Conservation (phyloP, 2,888 invertebrate genomes). For the Marasmarcha lunaedactyla region DNA sequence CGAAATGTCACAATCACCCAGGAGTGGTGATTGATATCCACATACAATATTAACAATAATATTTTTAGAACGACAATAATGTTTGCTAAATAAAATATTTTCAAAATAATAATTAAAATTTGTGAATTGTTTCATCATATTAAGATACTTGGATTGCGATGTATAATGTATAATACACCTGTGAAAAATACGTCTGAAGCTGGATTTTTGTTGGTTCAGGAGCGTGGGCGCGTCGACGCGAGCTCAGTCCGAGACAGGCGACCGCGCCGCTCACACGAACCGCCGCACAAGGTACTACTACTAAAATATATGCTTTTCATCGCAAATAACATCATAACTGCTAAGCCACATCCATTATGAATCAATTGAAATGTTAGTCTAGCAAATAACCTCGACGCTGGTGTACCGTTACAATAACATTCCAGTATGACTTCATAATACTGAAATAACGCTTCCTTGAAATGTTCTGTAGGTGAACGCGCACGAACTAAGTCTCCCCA, state of each 20-base stretch:
- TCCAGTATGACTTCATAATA: slow-evolving; percentile 51
- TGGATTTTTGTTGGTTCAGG: slow-evolving; percentile 17
- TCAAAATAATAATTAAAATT: too few species aligned
- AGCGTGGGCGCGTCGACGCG: slow-evolving; percentile 39
- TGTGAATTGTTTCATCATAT: too few species aligned
- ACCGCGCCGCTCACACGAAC: slow-evolving; percentile 65
- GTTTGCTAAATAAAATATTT: too few species aligned
- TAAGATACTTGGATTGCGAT: too few species aligned
- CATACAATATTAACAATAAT: too few species aligned
- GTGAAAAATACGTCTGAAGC: too few species aligned
- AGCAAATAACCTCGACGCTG: slow-evolving; percentile 53
- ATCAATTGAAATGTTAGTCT: slow-evolving; percentile 44
- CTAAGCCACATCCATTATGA: slow-evolving; percentile 30
- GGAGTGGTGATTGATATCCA: too few species aligned
- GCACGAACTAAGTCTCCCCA: neutral
- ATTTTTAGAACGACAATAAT: too few species aligned
- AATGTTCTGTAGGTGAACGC: slow-evolving; percentile 24
- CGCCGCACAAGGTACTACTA: slow-evolving; percentile 62
- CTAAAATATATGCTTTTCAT: slow-evolving; percentile 27
- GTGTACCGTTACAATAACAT: slow-evolving; percentile 57
- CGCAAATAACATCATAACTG: slow-evolving; percentile 46
- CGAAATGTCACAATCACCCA: too few species aligned
- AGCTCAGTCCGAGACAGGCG: slow-evolving; percentile 61
- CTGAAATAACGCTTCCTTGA: slow-evolving; percentile 41
- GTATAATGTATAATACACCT: too few species aligned